Evolutionary conservation across 2,113 vertebrate genomes (phyloP).

Genomic region (rabbit (Oryctolagus cuniculus)): DNA sequence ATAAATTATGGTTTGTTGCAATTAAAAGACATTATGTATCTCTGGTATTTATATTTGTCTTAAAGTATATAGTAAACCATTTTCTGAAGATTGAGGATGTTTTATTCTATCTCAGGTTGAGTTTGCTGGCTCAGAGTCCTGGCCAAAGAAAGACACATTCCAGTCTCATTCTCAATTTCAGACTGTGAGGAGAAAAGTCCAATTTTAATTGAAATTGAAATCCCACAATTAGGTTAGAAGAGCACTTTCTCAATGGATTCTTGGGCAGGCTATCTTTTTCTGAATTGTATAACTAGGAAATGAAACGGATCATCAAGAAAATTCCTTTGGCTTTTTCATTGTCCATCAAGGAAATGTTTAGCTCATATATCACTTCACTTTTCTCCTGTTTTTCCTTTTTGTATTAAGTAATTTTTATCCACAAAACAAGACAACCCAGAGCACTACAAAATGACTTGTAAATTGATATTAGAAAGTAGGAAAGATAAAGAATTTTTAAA

Average conservation of each 20-base stretch:
- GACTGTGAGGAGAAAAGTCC: not conserved
- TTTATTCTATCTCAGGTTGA: not conserved
- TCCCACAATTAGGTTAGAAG: slow-evolving; percentile 69
- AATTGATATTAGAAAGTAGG: slow-evolving; percentile 81
- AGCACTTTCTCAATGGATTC: slow-evolving; percentile 75
- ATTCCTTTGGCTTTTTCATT: slow-evolving; percentile 59
- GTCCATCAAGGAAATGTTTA: slow-evolving; percentile 77
- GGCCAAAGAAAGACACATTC: not conserved
- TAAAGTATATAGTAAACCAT: not conserved
- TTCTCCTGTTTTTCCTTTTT: slow-evolving; percentile 25
- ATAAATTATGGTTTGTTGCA: slow-evolving; percentile 66
- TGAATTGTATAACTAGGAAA: slow-evolving; percentile 78
- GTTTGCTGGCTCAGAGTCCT: slow-evolving; percentile 10
- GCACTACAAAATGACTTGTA: slow-evolving; percentile 80
- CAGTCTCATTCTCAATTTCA: slow-evolving; percentile 49
- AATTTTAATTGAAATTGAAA: slow-evolving; percentile 77
- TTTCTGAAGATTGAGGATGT: not conserved
- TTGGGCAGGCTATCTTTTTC: slow-evolving; percentile 73
- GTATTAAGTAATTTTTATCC: slow-evolving; percentile 80
- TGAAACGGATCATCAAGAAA: slow-evolving; percentile 81
- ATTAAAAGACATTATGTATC: slow-evolving; percentile 73
- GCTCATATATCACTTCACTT: slow-evolving; percentile 77
- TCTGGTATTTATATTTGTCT: slow-evolving; percentile 53
- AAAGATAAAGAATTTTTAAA: slow-evolving; percentile 78
- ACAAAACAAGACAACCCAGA: slow-evolving; percentile 69